Evolutionary conservation across 1,140 invertebrate genomes (phyloP).

Genomic region (Habropoda laboriosa): DNA sequence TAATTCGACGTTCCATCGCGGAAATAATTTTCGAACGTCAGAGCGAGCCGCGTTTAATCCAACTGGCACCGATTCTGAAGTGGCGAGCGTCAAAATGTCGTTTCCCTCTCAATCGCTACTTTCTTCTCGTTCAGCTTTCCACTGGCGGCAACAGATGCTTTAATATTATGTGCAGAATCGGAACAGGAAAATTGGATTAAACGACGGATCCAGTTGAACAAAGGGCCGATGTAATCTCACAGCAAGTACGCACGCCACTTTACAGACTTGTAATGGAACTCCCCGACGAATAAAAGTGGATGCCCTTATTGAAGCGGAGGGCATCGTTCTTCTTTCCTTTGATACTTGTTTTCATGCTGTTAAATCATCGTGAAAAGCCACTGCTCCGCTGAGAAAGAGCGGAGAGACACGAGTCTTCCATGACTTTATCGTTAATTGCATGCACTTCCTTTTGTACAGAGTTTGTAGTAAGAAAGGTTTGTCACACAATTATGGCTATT

Average conservation of each 20-base stretch:
- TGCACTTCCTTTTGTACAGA: neutral
- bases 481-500: neutral
- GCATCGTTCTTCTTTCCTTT: constrained; percentile 16
- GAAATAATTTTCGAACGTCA: constrained; percentile 10
- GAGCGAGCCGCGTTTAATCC: neutral
- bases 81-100: constrained; percentile 11
- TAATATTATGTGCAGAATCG: constrained; percentile 24
- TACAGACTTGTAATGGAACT: constrained; percentile 35
- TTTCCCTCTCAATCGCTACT: constrained; percentile 29
- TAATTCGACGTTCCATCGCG: constrained; percentile 1
- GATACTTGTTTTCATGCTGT: constrained; percentile 2
- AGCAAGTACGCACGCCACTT: constrained; percentile 34
- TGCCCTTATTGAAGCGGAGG: constrained; percentile 19
- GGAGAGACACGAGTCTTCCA: neutral
- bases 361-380: constrained; percentile 13
- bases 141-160: neutral
- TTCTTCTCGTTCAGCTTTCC: neutral
- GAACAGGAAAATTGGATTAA: constrained; percentile 37
- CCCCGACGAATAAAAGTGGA: constrained; percentile 36
- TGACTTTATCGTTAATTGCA: constrained; percentile 29
- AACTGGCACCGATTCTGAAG: constrained; percentile 17
- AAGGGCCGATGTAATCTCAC: constrained; percentile 41
- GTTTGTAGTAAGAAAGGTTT: neutral
- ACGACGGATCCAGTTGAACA: constrained; percentile 34
- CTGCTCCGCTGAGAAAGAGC: neutral